These are phyloP conservation scores for Malurus splendens DNA, from an alignment of 2,797 vertebrate genomes.

Conservation along the genomic window DNA sequence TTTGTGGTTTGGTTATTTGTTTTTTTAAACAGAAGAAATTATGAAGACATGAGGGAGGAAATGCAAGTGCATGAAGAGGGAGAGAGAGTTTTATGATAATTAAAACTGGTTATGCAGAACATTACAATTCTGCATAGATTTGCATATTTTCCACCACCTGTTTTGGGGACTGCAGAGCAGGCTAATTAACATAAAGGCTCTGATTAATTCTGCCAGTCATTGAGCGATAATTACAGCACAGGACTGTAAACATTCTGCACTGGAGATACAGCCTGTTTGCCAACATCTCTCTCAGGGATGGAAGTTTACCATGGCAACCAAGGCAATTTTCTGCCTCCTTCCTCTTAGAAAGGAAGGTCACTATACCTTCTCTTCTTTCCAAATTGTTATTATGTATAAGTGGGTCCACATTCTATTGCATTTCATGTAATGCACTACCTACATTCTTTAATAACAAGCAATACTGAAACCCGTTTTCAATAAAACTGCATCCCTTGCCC, in stretches of 20 bases:
- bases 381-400: constrained; percentile 63
- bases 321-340: constrained; percentile 73
- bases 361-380: constrained; percentile 64
- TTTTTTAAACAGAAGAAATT: constrained; percentile 35
- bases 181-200: constrained; percentile 96
- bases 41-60: constrained; percentile 48
- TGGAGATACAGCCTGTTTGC: constrained; percentile 80
- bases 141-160: constrained; percentile 98
- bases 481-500: constrained; percentile 40
- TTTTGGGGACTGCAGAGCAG: constrained; percentile 92
- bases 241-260: constrained; percentile 79
- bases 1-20: background rate
- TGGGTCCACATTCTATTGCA: constrained; percentile 53
- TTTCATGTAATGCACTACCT: constrained; percentile 54
- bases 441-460: constrained; percentile 56
- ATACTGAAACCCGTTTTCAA: constrained; percentile 55
- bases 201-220: constrained; percentile 91
- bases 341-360: constrained; percentile 75
- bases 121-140: constrained; percentile 98
- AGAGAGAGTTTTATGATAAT: constrained; percentile 79
- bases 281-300: constrained; percentile 79
- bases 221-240: constrained; percentile 79
- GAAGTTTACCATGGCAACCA: constrained; percentile 78
- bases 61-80: constrained; percentile 70
- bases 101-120: constrained; percentile 89